Conservation (phyloP, 2,113 vertebrate genomes). For the Macaca nemestrina region DNA sequence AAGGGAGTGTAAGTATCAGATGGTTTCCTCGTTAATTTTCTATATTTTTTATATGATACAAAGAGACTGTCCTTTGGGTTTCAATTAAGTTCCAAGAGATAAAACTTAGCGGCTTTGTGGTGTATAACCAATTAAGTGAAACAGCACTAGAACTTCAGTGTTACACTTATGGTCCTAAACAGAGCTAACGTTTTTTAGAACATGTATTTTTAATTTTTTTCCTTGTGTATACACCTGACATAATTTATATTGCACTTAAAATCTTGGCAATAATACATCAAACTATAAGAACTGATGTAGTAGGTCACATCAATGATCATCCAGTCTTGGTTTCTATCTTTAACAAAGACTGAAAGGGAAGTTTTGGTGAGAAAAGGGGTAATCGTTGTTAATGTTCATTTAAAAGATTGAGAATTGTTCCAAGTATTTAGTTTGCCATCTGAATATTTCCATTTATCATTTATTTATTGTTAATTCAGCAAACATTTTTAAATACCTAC, state of each 20-base stretch:
- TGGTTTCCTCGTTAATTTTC: background rate
- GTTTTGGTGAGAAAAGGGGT: background rate
- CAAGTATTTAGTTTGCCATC: background rate
- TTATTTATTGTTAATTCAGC: background rate
- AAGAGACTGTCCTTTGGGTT: constrained; percentile 68
- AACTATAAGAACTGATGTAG: background rate
- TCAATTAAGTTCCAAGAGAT: constrained; percentile 72
- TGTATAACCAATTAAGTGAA: constrained; percentile 65
- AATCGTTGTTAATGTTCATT: background rate
- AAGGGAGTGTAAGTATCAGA: constrained; percentile 92
- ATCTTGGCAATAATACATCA: background rate
- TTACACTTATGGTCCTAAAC: background rate
- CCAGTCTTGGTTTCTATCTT: background rate
- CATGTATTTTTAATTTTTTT: background rate
- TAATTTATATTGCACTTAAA: background rate
- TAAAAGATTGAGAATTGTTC: background rate
- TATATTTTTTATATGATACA: constrained; percentile 16
- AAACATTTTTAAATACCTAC: background rate
- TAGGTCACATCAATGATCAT: too few species aligned
- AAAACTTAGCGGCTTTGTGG: constrained; percentile 25
- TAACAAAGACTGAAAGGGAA: background rate
- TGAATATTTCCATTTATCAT: background rate
- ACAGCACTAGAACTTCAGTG: background rate
- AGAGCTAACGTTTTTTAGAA: background rate
- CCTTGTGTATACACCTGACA: background rate